Percentiles rank a stretch among this genome's conserved stretches.
phyloP scores from a whole-genome alignment of 1,140 invertebrate genomes.

The Eulimnadia texana region DNA sequence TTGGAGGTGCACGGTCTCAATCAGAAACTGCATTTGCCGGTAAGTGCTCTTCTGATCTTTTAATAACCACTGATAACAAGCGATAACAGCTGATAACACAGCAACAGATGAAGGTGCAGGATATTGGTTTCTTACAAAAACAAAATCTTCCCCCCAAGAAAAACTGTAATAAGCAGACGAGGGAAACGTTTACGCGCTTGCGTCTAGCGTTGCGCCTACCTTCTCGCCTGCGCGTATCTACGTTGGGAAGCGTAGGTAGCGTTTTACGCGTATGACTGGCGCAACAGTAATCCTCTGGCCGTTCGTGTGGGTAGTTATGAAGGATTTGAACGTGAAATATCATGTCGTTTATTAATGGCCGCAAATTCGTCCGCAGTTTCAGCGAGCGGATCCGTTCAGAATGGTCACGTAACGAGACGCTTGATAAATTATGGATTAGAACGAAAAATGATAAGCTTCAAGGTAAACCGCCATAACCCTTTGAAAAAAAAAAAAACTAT shows the following conservation, averaged over 20 bases:
- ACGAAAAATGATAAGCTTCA: neutral
- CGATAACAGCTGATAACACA: neutral
- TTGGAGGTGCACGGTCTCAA: slow-evolving; percentile 8
- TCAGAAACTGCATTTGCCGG: slow-evolving; percentile 15
- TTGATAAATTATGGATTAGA: neutral
- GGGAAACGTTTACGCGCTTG: no score
- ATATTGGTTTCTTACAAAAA: neutral
- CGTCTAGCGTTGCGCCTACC: no score
- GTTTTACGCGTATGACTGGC: no score
- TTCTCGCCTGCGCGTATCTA: no score
- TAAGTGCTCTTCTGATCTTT: neutral
- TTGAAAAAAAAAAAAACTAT: no score
- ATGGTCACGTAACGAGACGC: neutral
- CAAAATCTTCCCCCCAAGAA: no score
- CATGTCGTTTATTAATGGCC: neutral
- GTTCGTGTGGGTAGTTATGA: neutral
- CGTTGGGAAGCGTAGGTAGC: no score
- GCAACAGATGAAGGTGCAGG: neutral
- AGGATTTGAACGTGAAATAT: neutral
- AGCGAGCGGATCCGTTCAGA: neutral
- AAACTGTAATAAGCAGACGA: no score
- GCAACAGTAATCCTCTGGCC: neutral
- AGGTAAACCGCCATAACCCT: neutral
- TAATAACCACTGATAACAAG: no score
- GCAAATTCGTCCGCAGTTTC: neutral